These are phyloP conservation scores for Drosophila sproati DNA, from an alignment of 1,140 invertebrate species.

Conservation along the genomic window DNA sequence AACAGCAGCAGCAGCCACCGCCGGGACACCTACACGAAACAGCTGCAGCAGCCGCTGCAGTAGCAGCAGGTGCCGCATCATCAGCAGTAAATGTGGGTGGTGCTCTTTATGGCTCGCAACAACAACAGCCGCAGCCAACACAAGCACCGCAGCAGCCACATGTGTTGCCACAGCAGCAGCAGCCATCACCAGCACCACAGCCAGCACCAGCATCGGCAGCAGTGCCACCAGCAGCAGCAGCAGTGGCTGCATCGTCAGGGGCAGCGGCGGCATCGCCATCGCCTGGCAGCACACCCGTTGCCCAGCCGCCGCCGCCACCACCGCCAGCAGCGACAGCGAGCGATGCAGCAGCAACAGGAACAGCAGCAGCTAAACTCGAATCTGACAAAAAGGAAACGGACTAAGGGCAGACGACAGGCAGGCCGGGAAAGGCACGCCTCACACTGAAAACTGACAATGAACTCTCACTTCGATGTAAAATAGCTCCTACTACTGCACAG, in stretches of 20 bases:
- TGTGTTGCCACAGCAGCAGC: background rate
- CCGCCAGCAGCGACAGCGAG: slow-evolving; percentile 1
- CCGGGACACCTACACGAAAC: slow-evolving; percentile 30
- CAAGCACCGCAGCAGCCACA: slow-evolving; percentile 6
- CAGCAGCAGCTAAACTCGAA: slow-evolving; percentile 48
- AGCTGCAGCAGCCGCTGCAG: slow-evolving; percentile 4
- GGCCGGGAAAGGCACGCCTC: background rate
- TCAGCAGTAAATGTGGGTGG: slow-evolving; percentile 18
- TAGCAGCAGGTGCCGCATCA: slow-evolving; percentile 12
- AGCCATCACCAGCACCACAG: slow-evolving; percentile 8
- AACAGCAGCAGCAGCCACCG: slow-evolving; percentile 41
- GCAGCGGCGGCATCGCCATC: background rate
- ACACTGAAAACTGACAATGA: slow-evolving; percentile 6
- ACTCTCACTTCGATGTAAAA: slow-evolving; percentile 34
- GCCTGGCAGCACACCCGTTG: slow-evolving; percentile 3
- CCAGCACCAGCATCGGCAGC: slow-evolving; percentile 1
- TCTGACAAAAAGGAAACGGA: slow-evolving; percentile 62
- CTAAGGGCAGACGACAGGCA: slow-evolving; percentile 17
- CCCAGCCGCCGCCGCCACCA: slow-evolving; percentile 10
- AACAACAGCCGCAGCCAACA: slow-evolving; percentile 11
- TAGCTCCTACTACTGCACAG: slow-evolving; percentile 41
- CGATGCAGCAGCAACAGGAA: slow-evolving; percentile 4
- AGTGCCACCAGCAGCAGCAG: slow-evolving; percentile 7
- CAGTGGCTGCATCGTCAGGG: background rate
- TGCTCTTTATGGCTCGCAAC: slow-evolving; percentile 17